Base-by-base conservation (phyloP, 2,113 vertebrate species). In the Ifrita kowaldi region DNA sequence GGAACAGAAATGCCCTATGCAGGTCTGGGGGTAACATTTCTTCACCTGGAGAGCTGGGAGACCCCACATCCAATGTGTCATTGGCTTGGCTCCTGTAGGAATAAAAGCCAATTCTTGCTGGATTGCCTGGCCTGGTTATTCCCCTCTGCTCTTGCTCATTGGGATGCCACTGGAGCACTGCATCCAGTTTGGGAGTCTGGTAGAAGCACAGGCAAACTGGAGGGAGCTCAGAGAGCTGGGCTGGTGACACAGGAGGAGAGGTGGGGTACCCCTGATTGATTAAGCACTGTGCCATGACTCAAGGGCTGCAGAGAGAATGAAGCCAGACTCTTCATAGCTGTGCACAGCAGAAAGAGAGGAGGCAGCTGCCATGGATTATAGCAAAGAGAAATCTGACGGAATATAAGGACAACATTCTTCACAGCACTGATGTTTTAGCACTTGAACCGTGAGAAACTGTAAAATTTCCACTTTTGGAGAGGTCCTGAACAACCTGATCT, bases 1-100 rank as follows among this genome's bases (percentile, higher is more conserved):
- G 26, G 53, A 27, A 32, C 50, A 87, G 55, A 56, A 78, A 27
- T 0, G 0, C 7, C 23, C 27, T 3, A 2, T n/a, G 46, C 19
- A 26, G 21, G 21, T 50, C 13, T 1, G 46, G 2, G 27, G 6
- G 11, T 26, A 10, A 24, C 9, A 6, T 22, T 22, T 46, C 2
- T 1, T 32, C 55, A 60, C 8, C 49, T 2, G 1, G 17, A 30
- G 24, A 64, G 17, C 17, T 68, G 53, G 6, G 37, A 33, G 47
- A 57, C 32, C 10, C n/a, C 46, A 32, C 30, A 49, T 53, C 56
- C 39, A 63, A 6, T 18, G 5, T 3, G 1, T 41, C 74, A 55
- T 10, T 1, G 2, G 2, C 0, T 5, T 49, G 74, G 26, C 19
- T 88, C 22, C n/a, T 79, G 37, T 24, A 52, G 60, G 21, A 91